Base-by-base conservation (phyloP, 2,888 invertebrate species). In the Iphiclides podalirius region DNA sequence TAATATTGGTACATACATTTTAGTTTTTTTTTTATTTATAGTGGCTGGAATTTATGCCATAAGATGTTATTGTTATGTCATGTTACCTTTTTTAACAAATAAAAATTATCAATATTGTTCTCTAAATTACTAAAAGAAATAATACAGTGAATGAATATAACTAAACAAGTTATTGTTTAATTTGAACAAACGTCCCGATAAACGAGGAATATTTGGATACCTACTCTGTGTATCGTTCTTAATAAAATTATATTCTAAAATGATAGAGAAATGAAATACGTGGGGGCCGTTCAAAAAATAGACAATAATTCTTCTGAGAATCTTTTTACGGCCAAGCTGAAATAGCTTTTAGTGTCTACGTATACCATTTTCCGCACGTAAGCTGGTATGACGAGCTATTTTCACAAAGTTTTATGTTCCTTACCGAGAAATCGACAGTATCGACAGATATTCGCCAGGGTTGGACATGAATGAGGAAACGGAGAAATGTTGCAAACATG, bases 341-440 rank as follows among this genome's bases (percentile, higher is more conserved):
- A 47, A 46, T 46, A 47, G 14, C 20, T 34, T 39, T 39, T 34
- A 39, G 16, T 26, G 20, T 12, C 11, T 12, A 1, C 45, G 12
- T 45, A 3, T 34, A 11, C 9, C 23, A 26, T 23, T 26, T 31
- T 31, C 11, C 11, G 2, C 31, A 31, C 31, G 31, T 31, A 31
- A 4, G 31, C 15, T 17, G 39, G 11, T 33, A 34, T 26, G 17
- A 23, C 31, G 4, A 14, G 1, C 40, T 37, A 39, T 34, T 50
- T 44, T 36, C 14, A 38, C 12, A 4, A 16, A 13, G 11, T 50
- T 46, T 51, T 54, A 47, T 48, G 48, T 41, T 47, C 34, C 43
- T 33, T 55, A 52, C 52, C 23, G 20, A 54, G 54, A 55, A 58
- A 46, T 40, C 14, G 46, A 33, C 47, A 46, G 20, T 37, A 40